Base-by-base conservation (phyloP, 2,888 invertebrate genomes). In the Octonoba sinensis region DNA sequence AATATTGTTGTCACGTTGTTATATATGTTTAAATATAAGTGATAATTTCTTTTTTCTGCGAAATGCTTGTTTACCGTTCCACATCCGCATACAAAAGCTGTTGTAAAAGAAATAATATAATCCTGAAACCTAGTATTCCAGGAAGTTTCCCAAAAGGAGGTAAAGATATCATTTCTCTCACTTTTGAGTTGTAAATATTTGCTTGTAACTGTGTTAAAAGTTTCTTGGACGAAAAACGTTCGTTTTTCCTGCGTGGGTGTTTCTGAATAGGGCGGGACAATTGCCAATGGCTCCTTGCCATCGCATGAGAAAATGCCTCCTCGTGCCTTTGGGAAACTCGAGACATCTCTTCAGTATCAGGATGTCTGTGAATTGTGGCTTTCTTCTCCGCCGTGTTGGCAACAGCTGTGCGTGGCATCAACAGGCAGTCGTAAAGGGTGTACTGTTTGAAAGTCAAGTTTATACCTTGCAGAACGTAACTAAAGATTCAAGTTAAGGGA, bases 231-330 rank as follows among this genome's bases (percentile, higher is more conserved):
- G 36, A 36, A 36, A 36, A 11, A 36, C 11, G 36, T 8, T 36
- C 36, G 36, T 36, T 36, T 36, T 3, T 11, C 54, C 46, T 44
- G 74, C 67, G 75, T 75, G 75, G 75, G 75, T 6, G 75, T 59
- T 67, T 20, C 22, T 49, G 44, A 60, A 57, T 24, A 56, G 59
- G 72, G n/a, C 49, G 65, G 75, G 75, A 75, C n/a, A 15, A 3
- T 18, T 75, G 75, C 75, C 75, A 75, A 75, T 75, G 75, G 75
- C 75, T 15, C 44, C 0, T 27, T 62, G 75, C 75, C 75, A 75
- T 75, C 69, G 59, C 60, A 59, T 59, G 36, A 69, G 57, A 56
- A 56, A 54, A 69, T 72, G 60, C 59, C 49, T 46, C 74, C 73
- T 59, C 57, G 65, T 18, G 56, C 46, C 44, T 51, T 62, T 36